A percentile compares a stretch with the other conserved stretches of the same genome.
These are phyloP conservation scores for Trinectes maculatus DNA, from an alignment of 2,113 vertebrate genomes.

Conservation along the genomic window DNA sequence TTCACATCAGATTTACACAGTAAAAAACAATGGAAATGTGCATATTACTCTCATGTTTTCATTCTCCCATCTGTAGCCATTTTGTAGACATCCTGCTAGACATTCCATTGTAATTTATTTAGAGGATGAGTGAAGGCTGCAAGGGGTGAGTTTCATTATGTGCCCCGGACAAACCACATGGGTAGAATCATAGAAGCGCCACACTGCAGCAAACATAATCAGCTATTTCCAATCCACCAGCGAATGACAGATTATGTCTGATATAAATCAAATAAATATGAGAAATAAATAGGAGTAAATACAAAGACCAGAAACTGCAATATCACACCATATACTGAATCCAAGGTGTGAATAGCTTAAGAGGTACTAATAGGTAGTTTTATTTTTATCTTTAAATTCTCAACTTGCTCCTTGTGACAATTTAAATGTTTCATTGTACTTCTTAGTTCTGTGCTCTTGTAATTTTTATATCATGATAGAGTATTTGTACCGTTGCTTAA, in stretches of 20 bases:
- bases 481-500: background rate
- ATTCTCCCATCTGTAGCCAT: conserved; percentile 41
- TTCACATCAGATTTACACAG: background rate
- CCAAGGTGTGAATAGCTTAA: background rate
- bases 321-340: background rate
- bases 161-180: conserved; percentile 44
- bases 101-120: conserved; percentile 48
- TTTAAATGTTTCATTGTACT: background rate
- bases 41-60: background rate
- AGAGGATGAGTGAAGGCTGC: conserved; percentile 48
- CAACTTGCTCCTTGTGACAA: background rate
- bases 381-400: background rate
- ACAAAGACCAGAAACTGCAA: background rate
- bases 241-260: conserved; percentile 43
- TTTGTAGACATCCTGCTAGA: conserved; percentile 33
- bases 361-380: background rate
- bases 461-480: background rate
- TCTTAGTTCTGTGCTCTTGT: background rate
- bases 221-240: conserved; percentile 61
- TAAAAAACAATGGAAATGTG: background rate
- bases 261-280: conserved; percentile 11
- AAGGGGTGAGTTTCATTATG: conserved; percentile 46
- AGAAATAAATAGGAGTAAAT: background rate
- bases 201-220: conserved; percentile 51
- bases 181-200: conserved; percentile 43